Base-by-base conservation (phyloP, 2,113 vertebrate genomes). In the Mesoclemmys tuberculata region DNA sequence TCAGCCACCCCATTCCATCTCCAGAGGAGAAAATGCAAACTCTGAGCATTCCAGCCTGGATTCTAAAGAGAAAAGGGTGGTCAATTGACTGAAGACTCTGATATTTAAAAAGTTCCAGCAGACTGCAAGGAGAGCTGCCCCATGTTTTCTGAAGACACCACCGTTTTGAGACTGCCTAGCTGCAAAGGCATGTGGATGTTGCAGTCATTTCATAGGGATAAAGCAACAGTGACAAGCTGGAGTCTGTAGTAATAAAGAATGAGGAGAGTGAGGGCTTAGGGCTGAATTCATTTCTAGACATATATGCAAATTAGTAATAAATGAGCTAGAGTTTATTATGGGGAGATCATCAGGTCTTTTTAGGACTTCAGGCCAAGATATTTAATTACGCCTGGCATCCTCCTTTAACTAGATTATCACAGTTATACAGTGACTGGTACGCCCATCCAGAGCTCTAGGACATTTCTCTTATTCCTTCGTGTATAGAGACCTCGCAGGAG, bases 391-490 rank as follows among this genome's bases (percentile, higher is more conserved):
- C 29, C 51, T 90, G 83, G 51, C 68, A 54, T 91, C 68, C 82
- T 95, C 48, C 55, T 96, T 89, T 93, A 96, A 96, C 93, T 58
- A 95, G 89, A 95, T 97, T 96, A 96, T 94, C 89, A 80, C 92
- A 95, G 82, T 93, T 89, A 89, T 96, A 84, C 68, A 92, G 51
- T 88, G 49, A 83, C 77, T 91, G 41, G 61, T 78, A 56, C 86
- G 10, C 79, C 55, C 78, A 78, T 80, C 78, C 88, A 80, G 48
- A 0, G 4, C 88, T 91, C 93, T 88, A 13, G 1, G 87, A 80
- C 83, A 82, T 82, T 31, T 31, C 41, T 87, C 21, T 46, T 87
- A 56, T 52, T 89, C 80, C 24, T 86, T 64, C 88, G 31, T 88
- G 81, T 3, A 0, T 41, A 6, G 48, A 49, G 51, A 8, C 19